A percentile compares a stretch with the other conserved stretches of the same genome.
phyloP scores from a whole-genome alignment of 2,113 vertebrate species.

The Astur gentilis region DNA sequence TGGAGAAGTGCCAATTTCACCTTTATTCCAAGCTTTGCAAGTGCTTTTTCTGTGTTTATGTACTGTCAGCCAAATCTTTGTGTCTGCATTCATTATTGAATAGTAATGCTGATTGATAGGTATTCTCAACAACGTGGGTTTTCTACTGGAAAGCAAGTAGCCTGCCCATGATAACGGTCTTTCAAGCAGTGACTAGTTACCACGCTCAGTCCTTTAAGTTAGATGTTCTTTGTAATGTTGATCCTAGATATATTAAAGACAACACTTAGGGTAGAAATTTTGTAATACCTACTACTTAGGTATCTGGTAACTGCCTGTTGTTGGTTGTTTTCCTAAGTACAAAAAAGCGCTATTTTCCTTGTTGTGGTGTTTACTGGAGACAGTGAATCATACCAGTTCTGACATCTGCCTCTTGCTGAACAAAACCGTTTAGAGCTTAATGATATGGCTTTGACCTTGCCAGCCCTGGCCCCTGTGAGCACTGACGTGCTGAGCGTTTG shows the following conservation, averaged over 20 bases:
- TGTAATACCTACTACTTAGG: no score
- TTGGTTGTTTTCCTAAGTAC: background rate
- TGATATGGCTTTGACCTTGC: background rate
- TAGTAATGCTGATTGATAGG: fast-evolving
- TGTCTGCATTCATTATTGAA: fast-evolving
- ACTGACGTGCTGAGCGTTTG: fast-evolving
- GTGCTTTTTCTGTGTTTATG: background rate
- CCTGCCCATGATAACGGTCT: fast-evolving
- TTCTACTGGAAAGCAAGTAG: fast-evolving
- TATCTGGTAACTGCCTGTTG: background rate
- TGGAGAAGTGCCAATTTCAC: background rate
- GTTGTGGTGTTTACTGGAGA: background rate
- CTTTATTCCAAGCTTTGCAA: background rate
- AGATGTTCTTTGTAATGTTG: fast-evolving
- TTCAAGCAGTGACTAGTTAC: background rate
- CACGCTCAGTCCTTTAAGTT: background rate
- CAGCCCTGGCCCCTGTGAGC: background rate
- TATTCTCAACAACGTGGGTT: fast-evolving
- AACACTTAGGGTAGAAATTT: no score
- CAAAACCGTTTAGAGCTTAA: background rate
- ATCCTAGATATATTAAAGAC: background rate
- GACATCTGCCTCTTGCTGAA: background rate
- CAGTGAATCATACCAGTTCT: background rate
- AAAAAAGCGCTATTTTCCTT: background rate
- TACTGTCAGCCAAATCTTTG: background rate